Percentiles rank a stretch among this genome's conserved stretches.
Conservation (phyloP, 2,888 invertebrate genomes). For the Willowsia nigromaculata region DNA sequence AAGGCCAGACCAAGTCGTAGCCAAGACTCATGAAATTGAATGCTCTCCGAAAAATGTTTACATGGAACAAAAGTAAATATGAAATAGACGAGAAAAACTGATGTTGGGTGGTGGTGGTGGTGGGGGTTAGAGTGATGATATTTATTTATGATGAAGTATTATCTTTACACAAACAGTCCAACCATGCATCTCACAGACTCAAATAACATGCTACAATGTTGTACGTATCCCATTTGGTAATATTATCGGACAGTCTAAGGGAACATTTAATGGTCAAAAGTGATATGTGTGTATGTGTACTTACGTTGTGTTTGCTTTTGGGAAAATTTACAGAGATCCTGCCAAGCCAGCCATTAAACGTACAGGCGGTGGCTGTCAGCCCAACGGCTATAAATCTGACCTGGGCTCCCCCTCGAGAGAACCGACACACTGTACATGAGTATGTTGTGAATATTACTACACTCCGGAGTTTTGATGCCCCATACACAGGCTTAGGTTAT, state of each 20-base stretch:
- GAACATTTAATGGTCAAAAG: slow-evolving; percentile 59
- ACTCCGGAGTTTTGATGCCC: slow-evolving; percentile 85
- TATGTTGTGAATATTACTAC: slow-evolving; percentile 88
- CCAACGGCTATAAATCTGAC: slow-evolving; percentile 87
- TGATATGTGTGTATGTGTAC: not conserved
- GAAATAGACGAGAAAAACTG: not conserved
- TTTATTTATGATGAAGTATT: slow-evolving; percentile 64
- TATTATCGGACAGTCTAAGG: not conserved
- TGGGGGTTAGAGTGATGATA: slow-evolving; percentile 24
- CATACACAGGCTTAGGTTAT: slow-evolving; percentile 75
- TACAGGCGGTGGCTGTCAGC: slow-evolving; percentile 87
- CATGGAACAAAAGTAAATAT: not conserved
- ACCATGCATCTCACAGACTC: not conserved
- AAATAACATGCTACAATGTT: slow-evolving; percentile 7
- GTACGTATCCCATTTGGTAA: not conserved
- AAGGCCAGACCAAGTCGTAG: not conserved
- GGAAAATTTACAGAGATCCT: slow-evolving; percentile 84
- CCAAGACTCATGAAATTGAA: not conserved
- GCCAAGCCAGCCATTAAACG: slow-evolving; percentile 87
- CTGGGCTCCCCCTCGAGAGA: slow-evolving; percentile 86
- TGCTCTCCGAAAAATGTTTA: not conserved
- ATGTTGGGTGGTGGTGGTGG: not conserved
- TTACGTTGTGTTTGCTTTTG: slow-evolving; percentile 53
- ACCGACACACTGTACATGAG: slow-evolving; percentile 84
- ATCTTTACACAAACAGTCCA: slow-evolving; percentile 19